These are phyloP conservation scores for Labia minor DNA, from an alignment of 2,888 invertebrate species.

Conservation along the genomic window DNA sequence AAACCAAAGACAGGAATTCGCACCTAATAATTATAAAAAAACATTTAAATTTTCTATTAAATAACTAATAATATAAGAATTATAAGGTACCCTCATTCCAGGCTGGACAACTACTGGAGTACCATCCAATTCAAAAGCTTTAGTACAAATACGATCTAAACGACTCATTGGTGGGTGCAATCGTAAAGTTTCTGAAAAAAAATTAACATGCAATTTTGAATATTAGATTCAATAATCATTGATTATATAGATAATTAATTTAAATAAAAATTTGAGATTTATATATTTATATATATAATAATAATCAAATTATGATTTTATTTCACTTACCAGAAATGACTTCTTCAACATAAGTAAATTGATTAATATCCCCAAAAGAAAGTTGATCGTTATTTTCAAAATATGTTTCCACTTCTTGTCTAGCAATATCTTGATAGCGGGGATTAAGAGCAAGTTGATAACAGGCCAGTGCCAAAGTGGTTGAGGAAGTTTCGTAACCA, in stretches of 20 bases:
- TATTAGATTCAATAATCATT: slow-evolving; percentile 13
- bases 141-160: slow-evolving; percentile 44
- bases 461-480: slow-evolving; percentile 44
- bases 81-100: not conserved
- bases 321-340: slow-evolving; percentile 29
- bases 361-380: slow-evolving; percentile 31
- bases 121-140: slow-evolving; percentile 34
- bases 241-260: not conserved
- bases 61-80: no score
- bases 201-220: no score
- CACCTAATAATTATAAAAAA: not conserved
- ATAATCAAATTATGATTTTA: not conserved
- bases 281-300: not conserved
- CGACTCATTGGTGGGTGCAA: slow-evolving; percentile 46
- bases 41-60: not conserved
- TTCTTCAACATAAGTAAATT: slow-evolving; percentile 34
- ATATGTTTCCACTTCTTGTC: slow-evolving; percentile 37
- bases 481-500: slow-evolving; percentile 51
- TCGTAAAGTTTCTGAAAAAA: slow-evolving; percentile 45
- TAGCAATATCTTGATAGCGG: slow-evolving; percentile 39
- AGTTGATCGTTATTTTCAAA: slow-evolving; percentile 35
- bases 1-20: not conserved
- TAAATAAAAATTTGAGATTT: slow-evolving; percentile 24
- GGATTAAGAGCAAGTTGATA: slow-evolving; percentile 43
- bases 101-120: not conserved